Evolutionary conservation across 1,140 invertebrate genomes (phyloP).

Genomic region (Wasmannia auropunctata): DNA sequence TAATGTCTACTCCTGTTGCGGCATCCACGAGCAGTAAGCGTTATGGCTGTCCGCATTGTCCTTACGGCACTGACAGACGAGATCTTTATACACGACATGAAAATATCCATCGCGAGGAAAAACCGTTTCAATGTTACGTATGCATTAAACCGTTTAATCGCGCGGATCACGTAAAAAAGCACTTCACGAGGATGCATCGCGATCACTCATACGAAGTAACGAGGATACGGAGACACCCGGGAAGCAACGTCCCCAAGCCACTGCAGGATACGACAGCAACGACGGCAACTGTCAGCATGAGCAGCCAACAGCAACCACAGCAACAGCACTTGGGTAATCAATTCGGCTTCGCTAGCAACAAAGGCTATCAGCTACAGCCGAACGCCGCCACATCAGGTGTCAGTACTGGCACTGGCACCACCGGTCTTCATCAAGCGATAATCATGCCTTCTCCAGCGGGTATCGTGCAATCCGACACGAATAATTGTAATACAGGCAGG

Average conservation of each 20-base stretch:
- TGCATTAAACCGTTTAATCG: conserved; percentile 97
- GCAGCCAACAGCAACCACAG: conserved; percentile 50
- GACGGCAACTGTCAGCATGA: conserved; percentile 12
- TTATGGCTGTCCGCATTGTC: conserved; percentile 94
- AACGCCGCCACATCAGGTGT: conserved; percentile 49
- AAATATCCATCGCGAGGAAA: conserved; percentile 97
- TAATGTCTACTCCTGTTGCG: conserved; percentile 71
- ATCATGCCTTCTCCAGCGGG: conserved; percentile 74
- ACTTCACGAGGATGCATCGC: conserved; percentile 95
- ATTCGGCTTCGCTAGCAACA: conserved; percentile 77
- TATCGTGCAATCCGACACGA: conserved; percentile 73
- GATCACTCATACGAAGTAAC: conserved; percentile 95
- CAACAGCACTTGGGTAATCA: conserved; percentile 72
- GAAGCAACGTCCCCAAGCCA: conserved; percentile 71
- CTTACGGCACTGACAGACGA: conserved; percentile 95
- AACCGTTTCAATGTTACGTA: conserved; percentile 96
- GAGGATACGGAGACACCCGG: conserved; percentile 88
- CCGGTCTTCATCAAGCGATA: conserved; percentile 72
- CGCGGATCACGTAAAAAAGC: conserved; percentile 98
- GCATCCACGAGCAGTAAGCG: conserved; percentile 87
- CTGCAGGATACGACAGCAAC: conserved; percentile 48
- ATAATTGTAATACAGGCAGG: conserved; percentile 69
- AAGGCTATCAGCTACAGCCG: conserved; percentile 78
- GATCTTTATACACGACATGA: conserved; percentile 98
- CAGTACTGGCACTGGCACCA: not conserved